Conservation (phyloP, 64 coral and sea anemone species). For the Anthopleura sola region DNA sequence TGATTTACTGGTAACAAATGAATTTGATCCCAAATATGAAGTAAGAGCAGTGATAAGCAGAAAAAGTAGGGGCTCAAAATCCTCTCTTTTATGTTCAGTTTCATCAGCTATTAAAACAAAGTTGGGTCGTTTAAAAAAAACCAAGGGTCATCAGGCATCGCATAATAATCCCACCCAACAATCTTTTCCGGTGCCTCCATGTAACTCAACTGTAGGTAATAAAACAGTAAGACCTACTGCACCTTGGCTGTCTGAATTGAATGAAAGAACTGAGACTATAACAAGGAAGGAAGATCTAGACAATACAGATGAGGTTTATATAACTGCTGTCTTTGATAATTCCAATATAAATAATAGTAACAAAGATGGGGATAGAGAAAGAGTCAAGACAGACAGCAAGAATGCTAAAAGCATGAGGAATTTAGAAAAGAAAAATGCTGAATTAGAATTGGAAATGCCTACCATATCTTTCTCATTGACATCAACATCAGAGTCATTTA, state of each 20-base stretch:
- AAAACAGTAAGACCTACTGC: not conserved
- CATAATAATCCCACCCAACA: too few relatives aligned
- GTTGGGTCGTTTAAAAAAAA: not conserved
- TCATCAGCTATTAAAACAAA: not conserved
- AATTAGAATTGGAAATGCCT: not conserved
- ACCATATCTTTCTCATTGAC: not conserved
- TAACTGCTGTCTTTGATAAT: not conserved
- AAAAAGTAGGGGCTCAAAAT: not conserved
- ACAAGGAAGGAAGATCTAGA: not conserved
- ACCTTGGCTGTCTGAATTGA: not conserved
- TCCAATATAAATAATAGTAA: not conserved
- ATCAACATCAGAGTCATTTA: not conserved
- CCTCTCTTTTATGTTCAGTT: not conserved
- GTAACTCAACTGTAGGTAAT: not conserved
- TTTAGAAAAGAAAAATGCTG: not conserved
- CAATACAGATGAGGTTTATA: not conserved
- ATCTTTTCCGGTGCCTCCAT: not conserved
- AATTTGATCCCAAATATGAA: not conserved
- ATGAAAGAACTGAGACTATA: not conserved
- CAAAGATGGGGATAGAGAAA: not conserved
- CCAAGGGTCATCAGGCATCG: not conserved
- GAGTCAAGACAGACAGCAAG: not conserved
- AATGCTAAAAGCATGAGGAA: not conserved
- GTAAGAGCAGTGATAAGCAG: not conserved
- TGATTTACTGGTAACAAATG: slow-evolving; percentile 8